Percentiles rank a stretch among this genome's conserved stretches.
Evolutionary conservation across 2,113 vertebrate species (phyloP).

Genomic region (Cephalopholis sonnerati): DNA sequence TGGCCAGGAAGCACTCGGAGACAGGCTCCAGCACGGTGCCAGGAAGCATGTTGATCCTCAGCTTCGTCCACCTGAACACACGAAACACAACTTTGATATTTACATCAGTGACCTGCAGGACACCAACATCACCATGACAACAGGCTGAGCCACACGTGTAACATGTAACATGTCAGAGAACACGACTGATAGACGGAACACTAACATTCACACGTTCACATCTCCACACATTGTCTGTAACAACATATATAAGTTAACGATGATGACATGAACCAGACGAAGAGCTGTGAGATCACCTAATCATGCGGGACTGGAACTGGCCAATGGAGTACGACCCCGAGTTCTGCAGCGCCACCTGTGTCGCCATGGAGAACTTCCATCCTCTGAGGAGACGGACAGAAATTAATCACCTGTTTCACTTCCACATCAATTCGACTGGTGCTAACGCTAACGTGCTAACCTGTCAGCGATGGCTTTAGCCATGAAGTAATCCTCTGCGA

Average conservation of each 20-base stretch:
- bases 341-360: constrained; percentile 98
- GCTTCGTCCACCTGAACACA: constrained; percentile 92
- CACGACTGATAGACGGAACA: no score
- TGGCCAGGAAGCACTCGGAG: constrained; percentile 97
- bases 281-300: constrained; percentile 85
- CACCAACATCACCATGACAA: no score
- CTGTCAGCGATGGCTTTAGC: constrained; percentile 98
- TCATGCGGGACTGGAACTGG: constrained; percentile 99
- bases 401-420: background rate
- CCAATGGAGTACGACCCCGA: constrained; percentile 98
- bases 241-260: no score
- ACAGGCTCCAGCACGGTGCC: constrained; percentile 96
- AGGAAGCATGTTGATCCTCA: constrained; percentile 98
- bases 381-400: constrained; percentile 83
- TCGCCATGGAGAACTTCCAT: constrained; percentile 99
- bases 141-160: no score
- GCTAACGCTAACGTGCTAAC: constrained; percentile 76
- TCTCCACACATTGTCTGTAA: background rate
- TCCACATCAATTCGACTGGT: background rate
- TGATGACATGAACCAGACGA: no score
- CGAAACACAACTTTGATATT: background rate
- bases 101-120: no score
- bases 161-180: no score
- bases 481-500: constrained; percentile 99
- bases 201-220: background rate